Base-by-base conservation (phyloP, 2,888 invertebrate genomes). In the Lasioglossum marginatum region DNA sequence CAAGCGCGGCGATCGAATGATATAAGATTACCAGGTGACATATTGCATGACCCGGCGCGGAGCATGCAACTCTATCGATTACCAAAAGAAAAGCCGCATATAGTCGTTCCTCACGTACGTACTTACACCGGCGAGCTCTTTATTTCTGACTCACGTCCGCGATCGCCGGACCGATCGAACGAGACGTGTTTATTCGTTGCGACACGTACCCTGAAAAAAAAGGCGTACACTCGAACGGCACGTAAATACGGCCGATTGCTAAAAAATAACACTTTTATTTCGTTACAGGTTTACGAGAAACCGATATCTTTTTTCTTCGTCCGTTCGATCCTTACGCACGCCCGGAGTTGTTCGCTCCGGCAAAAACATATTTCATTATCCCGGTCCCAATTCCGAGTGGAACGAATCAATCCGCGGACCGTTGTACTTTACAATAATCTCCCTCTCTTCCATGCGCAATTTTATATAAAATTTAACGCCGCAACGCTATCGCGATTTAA, bases 11-110 rank as follows among this genome's bases (percentile, higher is more conserved):
- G 76, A 79, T 75, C 77, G 48, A 52, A 45, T 72, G 79, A 79
- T 79, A 70, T 77, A 74, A 70, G 82, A 77, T 74, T 82, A 82
- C 52, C 74, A 10, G 19, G 63, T 34, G 43, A 45, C 73, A 34
- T 79, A 40, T 79, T 57, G 76, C 71, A 66, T 52, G 71, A 75
- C 52, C 52, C 66, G 4, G 27, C 31, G 34, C 66, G 4, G 34
- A n/a, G 34, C 76, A 57, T 57, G 78, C 74, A 48, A 83, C n/a
- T 45, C 71, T 31, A 72, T 82, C 71, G 75, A 79, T 66, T 83
- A 23, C 48, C 19, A 27, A 31, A 79, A 83, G 66, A 45, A 83
- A 70, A 70, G 14, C 43, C 16, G 45, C 37, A 1, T 48, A 23
- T 34, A 37, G 66, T 19, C 48, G 66, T 82, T 70, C 45, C 73